These are phyloP conservation scores for Merodon equestris DNA, from an alignment of 2,888 invertebrate genomes.

Conservation along the genomic window DNA sequence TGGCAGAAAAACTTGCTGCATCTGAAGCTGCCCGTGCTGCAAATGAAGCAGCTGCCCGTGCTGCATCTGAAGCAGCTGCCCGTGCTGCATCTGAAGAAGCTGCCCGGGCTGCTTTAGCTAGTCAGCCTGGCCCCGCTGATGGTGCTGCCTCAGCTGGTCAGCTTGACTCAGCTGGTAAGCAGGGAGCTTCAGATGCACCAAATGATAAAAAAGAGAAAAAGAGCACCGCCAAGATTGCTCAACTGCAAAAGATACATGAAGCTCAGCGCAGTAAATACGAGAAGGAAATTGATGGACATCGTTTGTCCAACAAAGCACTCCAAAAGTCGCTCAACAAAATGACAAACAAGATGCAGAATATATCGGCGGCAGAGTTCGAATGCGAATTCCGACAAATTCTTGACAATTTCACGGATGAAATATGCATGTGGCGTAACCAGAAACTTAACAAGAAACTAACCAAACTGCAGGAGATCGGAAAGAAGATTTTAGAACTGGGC, in stretches of 20 bases:
- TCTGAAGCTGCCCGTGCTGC: neutral
- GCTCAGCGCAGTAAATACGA: slow-evolving; percentile 33
- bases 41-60: neutral
- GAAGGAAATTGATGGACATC: slow-evolving; percentile 52
- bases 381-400: slow-evolving; percentile 73
- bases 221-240: slow-evolving; percentile 10
- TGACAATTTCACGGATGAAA: slow-evolving; percentile 74
- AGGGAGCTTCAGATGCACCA: neutral
- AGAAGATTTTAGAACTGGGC: slow-evolving; percentile 74
- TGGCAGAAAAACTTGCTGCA: neutral
- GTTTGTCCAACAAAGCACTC: slow-evolving; percentile 40
- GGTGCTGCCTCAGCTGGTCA: neutral
- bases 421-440: slow-evolving; percentile 73
- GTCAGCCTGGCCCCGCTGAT: neutral
- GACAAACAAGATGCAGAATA: slow-evolving; percentile 34
- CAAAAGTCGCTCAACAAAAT: slow-evolving; percentile 50
- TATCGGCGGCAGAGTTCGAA: slow-evolving; percentile 72
- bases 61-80: neutral
- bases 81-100: neutral
- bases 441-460: slow-evolving; percentile 67
- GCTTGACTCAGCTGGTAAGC: neutral
- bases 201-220: neutral
- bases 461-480: slow-evolving; percentile 74
- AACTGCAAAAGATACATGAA: slow-evolving; percentile 13
- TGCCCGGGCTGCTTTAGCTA: neutral